Percentiles rank a stretch among this genome's conserved stretches.
Conservation (phyloP, 2,113 vertebrate genomes). For the Antennarius striatus region DNA sequence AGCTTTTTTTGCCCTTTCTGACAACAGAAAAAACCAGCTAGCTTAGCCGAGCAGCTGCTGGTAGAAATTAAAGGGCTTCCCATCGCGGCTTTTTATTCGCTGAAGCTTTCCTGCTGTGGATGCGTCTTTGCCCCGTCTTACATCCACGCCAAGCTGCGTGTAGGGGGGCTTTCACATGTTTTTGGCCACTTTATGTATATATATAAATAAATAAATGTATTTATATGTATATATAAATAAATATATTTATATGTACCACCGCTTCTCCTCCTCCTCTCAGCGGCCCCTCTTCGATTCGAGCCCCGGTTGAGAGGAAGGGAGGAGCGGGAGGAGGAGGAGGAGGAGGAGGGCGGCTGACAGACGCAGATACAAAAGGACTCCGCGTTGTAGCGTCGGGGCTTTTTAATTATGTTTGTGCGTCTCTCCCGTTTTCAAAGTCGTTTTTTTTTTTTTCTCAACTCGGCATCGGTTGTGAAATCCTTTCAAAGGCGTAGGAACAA, state of each 20-base stretch:
- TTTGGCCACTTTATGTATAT: constrained; percentile 9
- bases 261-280: constrained; percentile 12
- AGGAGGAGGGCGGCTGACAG: constrained; percentile 55
- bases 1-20: background rate
- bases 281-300: constrained; percentile 24
- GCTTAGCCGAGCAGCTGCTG: constrained; percentile 66
- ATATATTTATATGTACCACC: no score
- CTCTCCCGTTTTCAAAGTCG: constrained; percentile 27
- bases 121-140: background rate
- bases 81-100: constrained; percentile 36
- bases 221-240: no score
- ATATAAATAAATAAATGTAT: no score
- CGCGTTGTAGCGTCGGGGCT: constrained; percentile 41
- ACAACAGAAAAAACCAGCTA: constrained; percentile 41
- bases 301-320: constrained; percentile 28
- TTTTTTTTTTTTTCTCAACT: constrained; percentile 20
- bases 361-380: constrained; percentile 68
- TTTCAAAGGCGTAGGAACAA: constrained; percentile 55
- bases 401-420: constrained; percentile 48
- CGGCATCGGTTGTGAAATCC: constrained; percentile 24
- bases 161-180: background rate
- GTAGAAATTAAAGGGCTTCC: constrained; percentile 82
- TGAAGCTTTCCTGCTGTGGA: background rate
- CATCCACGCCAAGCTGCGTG: background rate
- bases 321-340: constrained; percentile 18